These are phyloP conservation scores for Sebastes jordani DNA, from an alignment of 2,797 vertebrate genomes.

Conservation along the genomic window DNA sequence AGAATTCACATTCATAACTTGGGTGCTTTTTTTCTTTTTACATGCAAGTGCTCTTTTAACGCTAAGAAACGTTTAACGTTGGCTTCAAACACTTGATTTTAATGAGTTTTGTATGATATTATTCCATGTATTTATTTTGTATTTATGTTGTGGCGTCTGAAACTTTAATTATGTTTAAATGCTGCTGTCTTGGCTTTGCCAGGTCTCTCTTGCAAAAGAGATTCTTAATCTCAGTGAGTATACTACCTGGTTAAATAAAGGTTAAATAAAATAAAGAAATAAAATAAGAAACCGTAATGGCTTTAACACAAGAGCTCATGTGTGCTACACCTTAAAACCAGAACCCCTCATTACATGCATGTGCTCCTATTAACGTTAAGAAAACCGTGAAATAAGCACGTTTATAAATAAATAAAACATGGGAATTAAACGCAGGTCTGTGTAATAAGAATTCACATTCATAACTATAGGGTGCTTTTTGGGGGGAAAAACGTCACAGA, in stretches of 20 bases:
- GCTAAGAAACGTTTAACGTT: no score
- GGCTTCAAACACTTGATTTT: no score
- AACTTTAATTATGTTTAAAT: no score
- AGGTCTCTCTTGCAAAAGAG: no score
- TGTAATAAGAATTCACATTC: slow-evolving; percentile 10
- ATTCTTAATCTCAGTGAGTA: no score
- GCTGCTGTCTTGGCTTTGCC: no score
- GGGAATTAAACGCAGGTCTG: slow-evolving; percentile 12
- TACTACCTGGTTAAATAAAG: no score
- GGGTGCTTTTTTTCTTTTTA: neutral
- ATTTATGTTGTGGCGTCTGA: no score
- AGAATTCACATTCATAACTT: slow-evolving; percentile 1
- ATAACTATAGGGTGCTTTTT: slow-evolving; percentile 9
- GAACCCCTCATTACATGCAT: slow-evolving; percentile 66
- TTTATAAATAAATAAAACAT: slow-evolving; percentile 31
- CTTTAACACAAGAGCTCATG: slow-evolving; percentile 52
- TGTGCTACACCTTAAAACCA: slow-evolving; percentile 50
- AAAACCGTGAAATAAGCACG: slow-evolving; percentile 70
- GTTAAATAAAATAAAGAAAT: no score
- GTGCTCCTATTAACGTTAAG: slow-evolving; percentile 61
- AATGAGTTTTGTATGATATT: no score
- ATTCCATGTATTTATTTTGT: no score
- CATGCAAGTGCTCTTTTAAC: no score
- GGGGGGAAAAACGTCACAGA: slow-evolving; percentile 4
- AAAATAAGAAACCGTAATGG: neutral